Conservation (phyloP, 2,113 vertebrate species). For the Periophthalmus modestus region DNA sequence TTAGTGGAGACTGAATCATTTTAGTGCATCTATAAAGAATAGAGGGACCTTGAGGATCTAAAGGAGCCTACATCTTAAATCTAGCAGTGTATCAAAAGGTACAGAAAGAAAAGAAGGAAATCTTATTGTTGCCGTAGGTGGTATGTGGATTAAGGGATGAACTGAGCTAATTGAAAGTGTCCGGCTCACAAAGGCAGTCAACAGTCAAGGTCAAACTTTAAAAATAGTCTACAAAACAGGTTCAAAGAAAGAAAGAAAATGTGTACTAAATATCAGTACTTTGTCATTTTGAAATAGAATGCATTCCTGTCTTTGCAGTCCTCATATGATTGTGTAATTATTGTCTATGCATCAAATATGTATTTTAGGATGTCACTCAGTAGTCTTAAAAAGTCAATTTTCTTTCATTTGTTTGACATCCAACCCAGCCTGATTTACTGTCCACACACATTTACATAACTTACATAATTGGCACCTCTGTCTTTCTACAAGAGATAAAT, state of each 20-base stretch:
- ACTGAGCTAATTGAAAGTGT: conserved; percentile 74
- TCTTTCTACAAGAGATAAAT: no score
- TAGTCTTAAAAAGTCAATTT: no score
- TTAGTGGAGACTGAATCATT: not conserved
- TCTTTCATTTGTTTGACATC: no score
- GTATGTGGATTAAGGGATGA: conserved; percentile 72
- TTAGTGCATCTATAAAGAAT: no score
- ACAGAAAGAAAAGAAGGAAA: not conserved
- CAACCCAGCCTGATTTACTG: no score
- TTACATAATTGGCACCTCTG: no score
- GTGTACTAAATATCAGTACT: not conserved
- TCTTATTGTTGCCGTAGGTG: conserved; percentile 37
- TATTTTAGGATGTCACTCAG: no score
- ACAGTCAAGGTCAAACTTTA: conserved; percentile 32
- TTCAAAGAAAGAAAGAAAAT: not conserved
- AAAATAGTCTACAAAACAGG: not conserved
- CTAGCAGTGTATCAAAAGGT: not conserved
- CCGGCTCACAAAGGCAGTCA: conserved; percentile 52
- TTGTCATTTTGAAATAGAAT: not conserved
- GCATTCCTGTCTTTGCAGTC: not conserved
- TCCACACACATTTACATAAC: no score
- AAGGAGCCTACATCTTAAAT: not conserved
- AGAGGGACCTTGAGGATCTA: not conserved
- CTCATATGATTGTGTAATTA: no score
- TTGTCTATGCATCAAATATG: no score